These are phyloP conservation scores for Diplazon laetatorius DNA, from an alignment of 2,888 invertebrate genomes.

Conservation along the genomic window DNA sequence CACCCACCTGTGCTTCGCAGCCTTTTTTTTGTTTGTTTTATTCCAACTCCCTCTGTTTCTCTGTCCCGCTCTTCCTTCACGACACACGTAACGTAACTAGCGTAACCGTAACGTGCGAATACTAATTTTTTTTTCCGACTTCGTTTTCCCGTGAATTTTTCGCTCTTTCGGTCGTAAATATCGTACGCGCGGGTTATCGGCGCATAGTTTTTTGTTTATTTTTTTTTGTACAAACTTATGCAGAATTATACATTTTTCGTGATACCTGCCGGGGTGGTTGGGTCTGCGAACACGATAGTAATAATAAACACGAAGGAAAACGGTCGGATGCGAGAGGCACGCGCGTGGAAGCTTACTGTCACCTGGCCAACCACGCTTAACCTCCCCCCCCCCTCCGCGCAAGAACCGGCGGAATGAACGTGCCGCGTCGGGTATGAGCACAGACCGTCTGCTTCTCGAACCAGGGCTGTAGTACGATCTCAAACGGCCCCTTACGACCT, in stretches of 20 bases:
- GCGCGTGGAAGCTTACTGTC: constrained; percentile 63
- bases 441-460: constrained; percentile 14
- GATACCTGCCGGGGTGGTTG: neutral
- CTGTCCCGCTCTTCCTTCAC: constrained; percentile 29
- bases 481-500: constrained; percentile 9
- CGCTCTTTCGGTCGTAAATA: neutral
- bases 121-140: constrained; percentile 30
- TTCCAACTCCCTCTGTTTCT: constrained; percentile 22
- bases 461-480: constrained; percentile 28
- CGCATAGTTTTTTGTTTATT: constrained; percentile 7
- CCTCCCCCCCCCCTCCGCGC: constrained; percentile 44
- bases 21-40: constrained; percentile 35
- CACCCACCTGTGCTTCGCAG: constrained; percentile 76
- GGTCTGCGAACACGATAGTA: neutral
- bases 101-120: neutral
- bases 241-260: neutral
- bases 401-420: constrained; percentile 61
- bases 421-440: constrained; percentile 43
- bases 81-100: constrained; percentile 1
- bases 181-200: constrained; percentile 28
- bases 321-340: constrained; percentile 31
- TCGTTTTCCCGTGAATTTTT: constrained; percentile 33
- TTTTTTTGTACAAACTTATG: constrained; percentile 5
- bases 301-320: constrained; percentile 5
- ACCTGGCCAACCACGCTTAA: constrained; percentile 65